Conservation (phyloP, 2,888 invertebrate species). For the Deilephila elpenor region DNA sequence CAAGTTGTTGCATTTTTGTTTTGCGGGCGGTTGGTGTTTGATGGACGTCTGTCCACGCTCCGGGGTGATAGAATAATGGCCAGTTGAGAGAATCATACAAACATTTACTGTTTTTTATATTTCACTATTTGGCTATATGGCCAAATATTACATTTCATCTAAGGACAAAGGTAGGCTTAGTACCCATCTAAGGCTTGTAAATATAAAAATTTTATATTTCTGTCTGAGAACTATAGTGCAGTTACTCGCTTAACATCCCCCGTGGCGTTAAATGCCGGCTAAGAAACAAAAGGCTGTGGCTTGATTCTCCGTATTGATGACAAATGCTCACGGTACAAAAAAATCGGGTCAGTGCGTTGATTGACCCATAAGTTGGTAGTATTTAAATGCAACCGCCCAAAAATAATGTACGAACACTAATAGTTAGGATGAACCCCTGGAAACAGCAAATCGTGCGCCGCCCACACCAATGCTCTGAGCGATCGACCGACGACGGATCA, state of each 20-base stretch:
- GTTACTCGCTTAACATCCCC: too few species aligned
- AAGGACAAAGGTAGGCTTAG: too few species aligned
- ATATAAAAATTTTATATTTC: too few species aligned
- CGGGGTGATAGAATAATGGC: background rate
- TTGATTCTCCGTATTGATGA: too few species aligned
- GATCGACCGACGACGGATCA: constrained; percentile 50
- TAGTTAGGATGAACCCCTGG: constrained; percentile 36
- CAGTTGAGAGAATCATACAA: background rate
- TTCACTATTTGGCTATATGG: too few species aligned
- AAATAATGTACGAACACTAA: constrained; percentile 36
- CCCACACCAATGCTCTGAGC: constrained; percentile 39
- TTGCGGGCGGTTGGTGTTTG: background rate
- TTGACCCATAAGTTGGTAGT: background rate
- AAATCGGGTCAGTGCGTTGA: too few species aligned
- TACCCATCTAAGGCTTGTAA: too few species aligned
- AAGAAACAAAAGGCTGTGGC: too few species aligned
- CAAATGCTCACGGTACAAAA: too few species aligned
- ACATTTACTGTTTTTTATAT: background rate
- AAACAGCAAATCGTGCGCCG: constrained; percentile 39
- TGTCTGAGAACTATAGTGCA: too few species aligned
- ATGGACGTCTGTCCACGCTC: constrained; percentile 1
- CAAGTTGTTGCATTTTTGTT: constrained; percentile 10
- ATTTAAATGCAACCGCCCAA: background rate
- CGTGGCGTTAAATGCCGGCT: too few species aligned
- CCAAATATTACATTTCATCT: too few species aligned